Evolutionary conservation across 2,888 invertebrate species (phyloP).

Genomic region (Oithona nana): DNA sequence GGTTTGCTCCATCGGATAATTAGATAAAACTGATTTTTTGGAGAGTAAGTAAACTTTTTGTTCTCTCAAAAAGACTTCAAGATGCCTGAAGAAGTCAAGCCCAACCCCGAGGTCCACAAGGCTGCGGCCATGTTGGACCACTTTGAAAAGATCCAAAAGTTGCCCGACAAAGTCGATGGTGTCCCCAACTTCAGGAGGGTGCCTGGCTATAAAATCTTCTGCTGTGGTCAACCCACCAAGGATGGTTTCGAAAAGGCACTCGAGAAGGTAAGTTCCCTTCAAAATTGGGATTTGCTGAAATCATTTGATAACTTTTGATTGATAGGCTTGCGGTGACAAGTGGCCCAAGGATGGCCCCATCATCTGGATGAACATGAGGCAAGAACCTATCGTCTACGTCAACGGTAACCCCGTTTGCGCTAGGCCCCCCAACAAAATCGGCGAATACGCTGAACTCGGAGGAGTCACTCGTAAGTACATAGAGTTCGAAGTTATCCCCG

Average conservation of each 20-base stretch:
- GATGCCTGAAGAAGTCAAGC: slow-evolving; percentile 3
- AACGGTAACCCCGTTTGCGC: slow-evolving; percentile 17
- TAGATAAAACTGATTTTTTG: no score
- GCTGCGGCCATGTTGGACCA: slow-evolving; percentile 15
- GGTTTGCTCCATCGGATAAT: no score
- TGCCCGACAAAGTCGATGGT: slow-evolving; percentile 14
- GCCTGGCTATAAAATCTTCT: slow-evolving; percentile 17
- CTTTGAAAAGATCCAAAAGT: slow-evolving; percentile 18
- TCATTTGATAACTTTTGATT: no score
- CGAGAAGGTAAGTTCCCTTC: slow-evolving; percentile 14
- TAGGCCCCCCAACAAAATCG: slow-evolving; percentile 17
- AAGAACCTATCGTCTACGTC: slow-evolving; percentile 16
- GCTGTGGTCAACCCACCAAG: slow-evolving; percentile 18
- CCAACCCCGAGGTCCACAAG: slow-evolving; percentile 17
- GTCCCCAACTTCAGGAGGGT: slow-evolving; percentile 17
- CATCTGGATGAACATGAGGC: slow-evolving; percentile 17
- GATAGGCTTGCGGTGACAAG: no score
- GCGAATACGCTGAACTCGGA: slow-evolving; percentile 17
- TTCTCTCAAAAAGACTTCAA: not conserved
- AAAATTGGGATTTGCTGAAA: no score
- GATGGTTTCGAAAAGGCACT: slow-evolving; percentile 17
- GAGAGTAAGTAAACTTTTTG: no score
- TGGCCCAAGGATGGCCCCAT: slow-evolving; percentile 15
- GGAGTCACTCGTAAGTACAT: slow-evolving; percentile 16
- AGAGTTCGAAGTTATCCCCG: not conserved